Conservation (phyloP, 2,113 vertebrate species). For the Casuarius casuarius region DNA sequence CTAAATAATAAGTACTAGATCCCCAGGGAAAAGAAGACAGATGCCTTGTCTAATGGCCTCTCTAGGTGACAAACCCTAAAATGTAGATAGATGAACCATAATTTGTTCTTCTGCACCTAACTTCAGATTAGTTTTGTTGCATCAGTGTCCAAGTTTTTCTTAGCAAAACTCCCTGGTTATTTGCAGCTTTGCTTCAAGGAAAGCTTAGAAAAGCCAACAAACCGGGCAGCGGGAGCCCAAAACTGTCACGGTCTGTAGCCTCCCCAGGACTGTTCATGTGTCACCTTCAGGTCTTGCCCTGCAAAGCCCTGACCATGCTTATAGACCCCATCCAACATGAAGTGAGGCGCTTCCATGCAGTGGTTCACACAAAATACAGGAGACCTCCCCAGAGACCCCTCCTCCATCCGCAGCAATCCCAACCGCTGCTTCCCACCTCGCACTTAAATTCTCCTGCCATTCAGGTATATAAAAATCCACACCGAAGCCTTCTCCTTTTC, state of each 20-base stretch:
- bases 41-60: not conserved
- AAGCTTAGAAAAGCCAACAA: not conserved
- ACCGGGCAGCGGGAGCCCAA: not conserved
- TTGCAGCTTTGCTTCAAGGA: not conserved
- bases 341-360: fast-evolving
- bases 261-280: not conserved
- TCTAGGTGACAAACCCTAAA: not conserved
- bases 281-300: not conserved
- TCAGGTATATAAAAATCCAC: not conserved
- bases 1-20: not conserved
- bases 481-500: not conserved
- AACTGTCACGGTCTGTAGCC: not conserved
- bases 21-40: not conserved
- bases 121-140: not conserved
- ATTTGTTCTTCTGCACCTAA: not conserved
- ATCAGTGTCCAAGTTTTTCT: not conserved
- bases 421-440: not conserved
- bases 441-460: not conserved
- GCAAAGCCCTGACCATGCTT: not conserved
- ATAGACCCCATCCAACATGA: fast-evolving
- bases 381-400: fast-evolving
- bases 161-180: not conserved
- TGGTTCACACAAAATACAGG: not conserved
- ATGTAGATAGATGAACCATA: not conserved
- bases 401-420: fast-evolving